Evolutionary conservation across 1,140 invertebrate species (phyloP), one percentile per base, ranked within the genome.

Genomic region (Bombus cullumanus): DNA sequence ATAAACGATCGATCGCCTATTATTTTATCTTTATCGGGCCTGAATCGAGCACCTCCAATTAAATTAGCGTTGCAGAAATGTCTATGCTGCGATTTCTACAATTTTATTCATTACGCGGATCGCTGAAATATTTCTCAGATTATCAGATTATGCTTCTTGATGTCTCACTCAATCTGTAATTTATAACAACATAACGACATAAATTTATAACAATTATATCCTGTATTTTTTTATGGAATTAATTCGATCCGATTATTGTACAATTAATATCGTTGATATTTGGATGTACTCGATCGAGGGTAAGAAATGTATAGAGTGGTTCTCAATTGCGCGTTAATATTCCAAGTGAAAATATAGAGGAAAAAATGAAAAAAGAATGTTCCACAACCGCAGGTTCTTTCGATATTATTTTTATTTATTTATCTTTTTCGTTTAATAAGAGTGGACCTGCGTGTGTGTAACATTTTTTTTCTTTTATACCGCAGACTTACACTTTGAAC

Each of bases 21-120:
- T 47, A 34, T 68, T 75, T 66, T 66, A 39, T 75, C 31, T 37
- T 13, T 8, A 2, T 22, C n/a, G 34, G 10, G n/a, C 15, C 34
- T 31, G 18, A 76, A 13, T 76, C 72, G 72, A 83, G 59, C n/a
- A 76, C 28, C 31, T 82, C 71, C 28, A 18, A 71, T 68, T 6
- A 15, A 71, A 71, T 71, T 71, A 28, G 1, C 37, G 15, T n/a
- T 8, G 1, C 25, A 22, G 13, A 57, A n/a, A 59, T n/a, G 0
- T 22, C 8, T 18, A 1, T 18, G 0, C 2, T 31, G 0, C 25
- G 4, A 18, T 71, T 71, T 71, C 12, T 28, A 13, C 25, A 71
- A 39, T 71, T 28, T 74, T 34, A 3, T 31, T 22, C n/a, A 22
- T 47, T 9, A 25, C 22, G 3, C 10, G 25, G 13, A 25, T n/a